Conservation (phyloP, 2,113 vertebrate genomes). For the Hemiprocne comata region DNA sequence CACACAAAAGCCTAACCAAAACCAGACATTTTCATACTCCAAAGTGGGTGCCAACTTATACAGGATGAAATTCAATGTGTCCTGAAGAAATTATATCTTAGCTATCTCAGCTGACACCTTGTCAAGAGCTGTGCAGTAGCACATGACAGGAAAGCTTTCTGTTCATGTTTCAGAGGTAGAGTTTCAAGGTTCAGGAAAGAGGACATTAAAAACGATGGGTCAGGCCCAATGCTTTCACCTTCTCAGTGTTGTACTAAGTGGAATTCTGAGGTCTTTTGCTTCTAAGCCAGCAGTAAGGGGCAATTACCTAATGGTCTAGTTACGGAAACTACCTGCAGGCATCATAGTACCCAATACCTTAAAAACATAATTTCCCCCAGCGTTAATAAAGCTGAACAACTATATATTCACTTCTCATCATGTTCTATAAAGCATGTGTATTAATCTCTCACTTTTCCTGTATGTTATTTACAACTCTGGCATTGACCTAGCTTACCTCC, state of each 20-base stretch:
- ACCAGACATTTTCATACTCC: background rate
- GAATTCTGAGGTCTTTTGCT: background rate
- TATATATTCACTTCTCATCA: background rate
- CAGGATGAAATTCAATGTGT: background rate
- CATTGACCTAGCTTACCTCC: background rate
- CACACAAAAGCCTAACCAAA: background rate
- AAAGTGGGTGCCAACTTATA: background rate
- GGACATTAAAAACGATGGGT: background rate
- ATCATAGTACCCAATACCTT: background rate
- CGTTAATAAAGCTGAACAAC: background rate
- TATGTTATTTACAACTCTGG: background rate
- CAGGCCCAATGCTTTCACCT: background rate
- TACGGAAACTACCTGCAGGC: background rate
- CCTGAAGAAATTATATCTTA: background rate
- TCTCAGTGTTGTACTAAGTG: background rate
- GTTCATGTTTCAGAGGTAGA: background rate
- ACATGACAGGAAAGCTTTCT: background rate
- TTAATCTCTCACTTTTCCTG: background rate
- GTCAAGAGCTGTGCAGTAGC: background rate
- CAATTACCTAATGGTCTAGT: background rate
- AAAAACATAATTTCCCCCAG: background rate
- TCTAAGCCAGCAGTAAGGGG: background rate
- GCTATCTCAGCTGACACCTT: background rate
- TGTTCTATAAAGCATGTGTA: background rate
- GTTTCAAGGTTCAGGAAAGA: background rate